Conservation (phyloP, 2,113 vertebrate species). For the Micromys minutus region DNA sequence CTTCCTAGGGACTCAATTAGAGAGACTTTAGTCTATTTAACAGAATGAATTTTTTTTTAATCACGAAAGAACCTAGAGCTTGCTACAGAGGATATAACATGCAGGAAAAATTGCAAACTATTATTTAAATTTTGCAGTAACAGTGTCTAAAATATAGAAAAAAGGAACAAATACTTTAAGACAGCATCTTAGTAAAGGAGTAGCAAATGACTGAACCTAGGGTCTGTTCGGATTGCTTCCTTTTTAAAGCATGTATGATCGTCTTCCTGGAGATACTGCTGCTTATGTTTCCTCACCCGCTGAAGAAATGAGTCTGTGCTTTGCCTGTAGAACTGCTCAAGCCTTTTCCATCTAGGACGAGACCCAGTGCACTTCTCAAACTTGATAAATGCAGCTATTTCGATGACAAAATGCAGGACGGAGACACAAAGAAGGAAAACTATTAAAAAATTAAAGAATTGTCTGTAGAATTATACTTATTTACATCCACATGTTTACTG, state of each 20-base stretch:
- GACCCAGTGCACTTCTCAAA: constrained; percentile 22
- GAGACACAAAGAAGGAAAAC: neutral
- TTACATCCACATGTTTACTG: constrained; percentile 34
- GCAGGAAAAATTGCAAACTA: neutral
- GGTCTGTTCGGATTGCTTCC: constrained; percentile 31
- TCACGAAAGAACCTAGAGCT: neutral
- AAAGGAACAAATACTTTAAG: constrained; percentile 35
- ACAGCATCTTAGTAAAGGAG: neutral
- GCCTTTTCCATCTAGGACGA: constrained; percentile 54
- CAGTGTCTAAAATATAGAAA: constrained; percentile 13
- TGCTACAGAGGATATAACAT: neutral
- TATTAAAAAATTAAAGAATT: constrained; percentile 29
- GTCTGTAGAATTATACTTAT: neutral
- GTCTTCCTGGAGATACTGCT: constrained; percentile 50
- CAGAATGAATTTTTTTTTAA: constrained; percentile 49
- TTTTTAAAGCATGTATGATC: constrained; percentile 49
- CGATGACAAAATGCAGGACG: constrained; percentile 41
- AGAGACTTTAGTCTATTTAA: constrained; percentile 54
- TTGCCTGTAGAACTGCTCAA: neutral
- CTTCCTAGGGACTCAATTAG: constrained; percentile 21
- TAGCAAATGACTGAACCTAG: neutral
- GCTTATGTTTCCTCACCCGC: neutral
- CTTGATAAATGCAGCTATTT: constrained; percentile 12
- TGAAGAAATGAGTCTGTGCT: neutral
- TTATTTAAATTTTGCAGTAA: constrained; percentile 31